phyloP scores from a whole-genome alignment of 2,888 invertebrate genomes.

The Smittia aterrima region DNA sequence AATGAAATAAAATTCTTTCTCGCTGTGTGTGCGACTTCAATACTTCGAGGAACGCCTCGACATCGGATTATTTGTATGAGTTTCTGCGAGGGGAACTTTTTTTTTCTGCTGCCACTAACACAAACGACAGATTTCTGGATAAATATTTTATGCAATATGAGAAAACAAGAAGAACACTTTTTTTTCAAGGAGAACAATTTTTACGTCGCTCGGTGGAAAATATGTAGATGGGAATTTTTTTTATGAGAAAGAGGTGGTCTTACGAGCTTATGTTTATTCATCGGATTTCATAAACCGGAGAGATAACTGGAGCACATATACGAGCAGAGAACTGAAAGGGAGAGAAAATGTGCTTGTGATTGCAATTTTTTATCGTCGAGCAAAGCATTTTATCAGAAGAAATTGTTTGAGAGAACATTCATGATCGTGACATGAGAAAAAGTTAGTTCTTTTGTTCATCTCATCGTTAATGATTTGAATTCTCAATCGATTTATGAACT shows the following conservation, averaged over 20 bases:
- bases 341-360: background rate
- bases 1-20: background rate
- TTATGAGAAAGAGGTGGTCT: slow-evolving; percentile 37
- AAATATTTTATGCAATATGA: slow-evolving; percentile 25
- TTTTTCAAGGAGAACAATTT: background rate
- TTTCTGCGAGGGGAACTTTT: slow-evolving; percentile 16
- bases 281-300: slow-evolving; percentile 36
- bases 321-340: background rate
- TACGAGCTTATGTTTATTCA: slow-evolving; percentile 37
- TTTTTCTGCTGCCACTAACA: background rate
- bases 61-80: background rate
- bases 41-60: slow-evolving; percentile 13
- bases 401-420: background rate
- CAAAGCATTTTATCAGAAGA: background rate
- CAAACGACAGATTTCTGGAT: background rate
- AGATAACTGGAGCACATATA: slow-evolving; percentile 15
- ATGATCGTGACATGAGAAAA: background rate
- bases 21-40: slow-evolving; percentile 9
- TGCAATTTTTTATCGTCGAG: slow-evolving; percentile 15
- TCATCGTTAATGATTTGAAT: background rate
- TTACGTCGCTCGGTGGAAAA: background rate
- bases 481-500: background rate
- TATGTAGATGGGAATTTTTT: slow-evolving; percentile 13
- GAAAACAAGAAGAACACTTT: background rate
- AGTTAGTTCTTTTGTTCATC: too few species aligned